Base-by-base conservation (phyloP, 2,888 invertebrate genomes). In the Synergus gifuensis region DNA sequence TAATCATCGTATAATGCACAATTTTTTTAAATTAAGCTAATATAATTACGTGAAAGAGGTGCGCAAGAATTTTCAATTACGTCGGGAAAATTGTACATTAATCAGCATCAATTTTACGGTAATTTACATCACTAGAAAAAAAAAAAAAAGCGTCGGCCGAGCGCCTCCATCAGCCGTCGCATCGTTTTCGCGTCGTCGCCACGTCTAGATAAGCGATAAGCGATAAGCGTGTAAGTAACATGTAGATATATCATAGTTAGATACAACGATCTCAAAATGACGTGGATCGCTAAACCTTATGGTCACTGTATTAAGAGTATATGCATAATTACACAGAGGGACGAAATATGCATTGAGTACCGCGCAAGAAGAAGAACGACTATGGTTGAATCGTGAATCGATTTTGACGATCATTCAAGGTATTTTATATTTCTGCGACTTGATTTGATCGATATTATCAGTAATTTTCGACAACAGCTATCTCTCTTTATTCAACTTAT, bases 211-310 rank as follows among this genome's bases (percentile, higher is more conserved):
- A 82, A 76, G 36, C 36, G 36, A 36, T 36, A 36, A 36, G 36
- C 36, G 36, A 36, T 89, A 89, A 89, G 86, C 87, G 81, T 89
- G 88, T 89, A 91, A 89, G 89, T 89, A 90, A 89, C 86, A 84
- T 91, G 90, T 91, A 91, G 91, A 92, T 91, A 91, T 91, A 91
- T 90, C 91, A 91, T 90, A 91, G 91, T 88, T 92, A 91, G 90
- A 90, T 91, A 91, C 90, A 91, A 91, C 90, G 91, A 91, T 92
- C 91, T 91, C 90, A 91, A 89, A 87, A 89, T 85, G 87, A 88
- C 86, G 86, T 87, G 88, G 83, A 89, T 90, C 85, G 88, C 87
- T 88, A 86, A 84, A 79, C 58, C 64, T 79, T 81, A 78, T 77
- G 80, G 82, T 84, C 79, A 84, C 79, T 83, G 81, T 84, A 84